A percentile compares a stretch with the other conserved stretches of the same genome.
Evolutionary conservation across 2,797 vertebrate genomes (phyloP).

Genomic region (Protosalanx chinensis): DNA sequence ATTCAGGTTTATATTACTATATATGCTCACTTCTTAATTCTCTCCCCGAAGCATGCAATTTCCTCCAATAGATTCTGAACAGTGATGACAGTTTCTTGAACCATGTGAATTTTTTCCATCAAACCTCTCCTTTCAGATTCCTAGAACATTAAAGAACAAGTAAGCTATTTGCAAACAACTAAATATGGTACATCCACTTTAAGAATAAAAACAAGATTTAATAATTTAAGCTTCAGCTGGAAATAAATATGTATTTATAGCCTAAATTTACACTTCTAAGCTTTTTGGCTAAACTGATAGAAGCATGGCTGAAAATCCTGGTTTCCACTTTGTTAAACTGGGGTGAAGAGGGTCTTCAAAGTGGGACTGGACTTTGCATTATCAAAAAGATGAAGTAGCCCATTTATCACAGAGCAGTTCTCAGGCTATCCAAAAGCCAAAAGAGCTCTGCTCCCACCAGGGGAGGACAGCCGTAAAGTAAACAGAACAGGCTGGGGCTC

Average conservation of each 20-base stretch:
- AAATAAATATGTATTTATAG: neutral
- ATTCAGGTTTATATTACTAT: neutral
- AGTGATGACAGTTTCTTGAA: slow-evolving; percentile 90
- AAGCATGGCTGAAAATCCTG: slow-evolving; percentile 8
- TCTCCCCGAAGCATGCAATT: slow-evolving; percentile 87
- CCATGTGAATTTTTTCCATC: slow-evolving; percentile 94
- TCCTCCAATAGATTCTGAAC: slow-evolving; percentile 89
- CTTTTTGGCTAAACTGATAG: neutral
- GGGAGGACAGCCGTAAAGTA: slow-evolving; percentile 47
- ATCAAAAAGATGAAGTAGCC: slow-evolving; percentile 33
- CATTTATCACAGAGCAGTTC: slow-evolving; percentile 32
- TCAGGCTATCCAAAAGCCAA: slow-evolving; percentile 36
- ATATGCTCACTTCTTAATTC: slow-evolving; percentile 91
- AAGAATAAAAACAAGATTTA: neutral
- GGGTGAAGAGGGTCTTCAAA: slow-evolving; percentile 33
- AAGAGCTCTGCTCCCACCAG: slow-evolving; percentile 30
- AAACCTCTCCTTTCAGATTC: slow-evolving; percentile 89
- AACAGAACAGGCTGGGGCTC: slow-evolving; percentile 45
- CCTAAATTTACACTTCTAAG: neutral
- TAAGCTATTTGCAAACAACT: slow-evolving; percentile 7
- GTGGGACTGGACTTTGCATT: slow-evolving; percentile 41
- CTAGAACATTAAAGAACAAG: slow-evolving; percentile 57
- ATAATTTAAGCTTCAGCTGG: neutral
- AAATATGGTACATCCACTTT: neutral
- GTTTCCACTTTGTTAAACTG: slow-evolving; percentile 9